Evolutionary conservation across 2,797 vertebrate genomes (phyloP).

Genomic region (Pogoniulus pusillus): DNA sequence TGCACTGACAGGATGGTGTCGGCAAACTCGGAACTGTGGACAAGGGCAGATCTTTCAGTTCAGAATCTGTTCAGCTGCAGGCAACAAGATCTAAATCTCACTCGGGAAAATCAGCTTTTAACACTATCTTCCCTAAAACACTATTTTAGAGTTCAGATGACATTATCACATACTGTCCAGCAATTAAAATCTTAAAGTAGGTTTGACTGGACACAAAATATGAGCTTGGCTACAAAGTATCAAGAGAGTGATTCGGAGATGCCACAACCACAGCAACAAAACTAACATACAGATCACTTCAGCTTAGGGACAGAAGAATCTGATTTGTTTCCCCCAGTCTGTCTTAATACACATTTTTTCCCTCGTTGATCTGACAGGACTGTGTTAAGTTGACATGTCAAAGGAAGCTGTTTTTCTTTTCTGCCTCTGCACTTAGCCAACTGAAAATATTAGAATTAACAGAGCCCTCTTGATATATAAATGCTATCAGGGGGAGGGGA

Average conservation of each 20-base stretch:
- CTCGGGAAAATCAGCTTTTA: not conserved
- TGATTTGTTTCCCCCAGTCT: fast-evolving
- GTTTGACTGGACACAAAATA: not conserved
- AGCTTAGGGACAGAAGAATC: not conserved
- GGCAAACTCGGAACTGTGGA: conserved; percentile 84
- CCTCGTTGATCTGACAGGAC: not conserved
- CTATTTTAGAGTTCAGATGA: not conserved
- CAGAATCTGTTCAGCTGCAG: not conserved
- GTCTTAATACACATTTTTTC: not conserved
- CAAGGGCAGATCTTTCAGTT: not conserved
- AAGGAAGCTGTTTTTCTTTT: not conserved
- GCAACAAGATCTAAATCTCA: not conserved
- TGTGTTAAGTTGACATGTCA: not conserved
- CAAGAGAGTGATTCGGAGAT: not conserved
- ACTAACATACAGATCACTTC: not conserved
- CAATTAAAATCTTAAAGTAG: not conserved
- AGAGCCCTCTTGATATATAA: not conserved
- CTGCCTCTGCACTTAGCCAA: not conserved
- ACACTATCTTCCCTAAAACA: not conserved
- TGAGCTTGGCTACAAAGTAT: not conserved
- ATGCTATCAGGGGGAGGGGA: not conserved
- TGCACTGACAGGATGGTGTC: conserved; percentile 90
- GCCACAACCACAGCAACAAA: not conserved
- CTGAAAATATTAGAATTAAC: not conserved
- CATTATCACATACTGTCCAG: not conserved